Conservation (phyloP, 2,888 invertebrate species). For the Dryocosmus kuriphilus region DNA sequence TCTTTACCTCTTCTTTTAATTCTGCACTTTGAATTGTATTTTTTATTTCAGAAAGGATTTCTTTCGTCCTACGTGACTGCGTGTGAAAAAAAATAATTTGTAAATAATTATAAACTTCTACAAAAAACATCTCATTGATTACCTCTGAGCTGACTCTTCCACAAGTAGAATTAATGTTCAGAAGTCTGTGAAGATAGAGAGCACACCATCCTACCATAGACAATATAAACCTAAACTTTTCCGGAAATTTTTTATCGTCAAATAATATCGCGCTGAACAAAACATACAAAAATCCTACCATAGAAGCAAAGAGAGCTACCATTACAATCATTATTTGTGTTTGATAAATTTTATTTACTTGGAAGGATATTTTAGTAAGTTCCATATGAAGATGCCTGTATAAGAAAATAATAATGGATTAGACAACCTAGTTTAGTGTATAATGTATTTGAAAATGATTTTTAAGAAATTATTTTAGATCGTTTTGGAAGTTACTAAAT, state of each 20-base stretch:
- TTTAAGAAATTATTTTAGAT: too few species aligned
- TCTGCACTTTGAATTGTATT: not conserved
- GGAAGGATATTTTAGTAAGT: not conserved
- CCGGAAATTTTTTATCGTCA: not conserved
- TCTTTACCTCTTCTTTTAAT: not conserved
- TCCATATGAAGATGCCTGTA: constrained; percentile 7
- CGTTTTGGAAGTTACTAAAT: too few species aligned
- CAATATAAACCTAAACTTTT: not conserved
- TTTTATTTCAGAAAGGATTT: not conserved
- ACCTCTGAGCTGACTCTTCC: constrained; percentile 2
- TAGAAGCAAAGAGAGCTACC: not conserved
- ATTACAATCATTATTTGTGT: not conserved
- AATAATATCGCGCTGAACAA: not conserved
- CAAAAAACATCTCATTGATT: not conserved
- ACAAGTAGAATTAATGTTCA: not conserved
- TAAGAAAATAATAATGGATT: not conserved
- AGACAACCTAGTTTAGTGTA: not conserved
- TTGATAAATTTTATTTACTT: not conserved
- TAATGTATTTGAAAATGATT: too few species aligned
- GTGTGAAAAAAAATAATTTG: not conserved
- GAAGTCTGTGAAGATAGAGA: not conserved
- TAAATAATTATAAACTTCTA: too few species aligned
- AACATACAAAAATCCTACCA: not conserved
- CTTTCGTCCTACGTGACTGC: not conserved
- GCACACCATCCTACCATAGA: not conserved